Evolutionary conservation across 1,140 invertebrate species (phyloP).

Genomic region (Drosophila sulfurigaster): DNA sequence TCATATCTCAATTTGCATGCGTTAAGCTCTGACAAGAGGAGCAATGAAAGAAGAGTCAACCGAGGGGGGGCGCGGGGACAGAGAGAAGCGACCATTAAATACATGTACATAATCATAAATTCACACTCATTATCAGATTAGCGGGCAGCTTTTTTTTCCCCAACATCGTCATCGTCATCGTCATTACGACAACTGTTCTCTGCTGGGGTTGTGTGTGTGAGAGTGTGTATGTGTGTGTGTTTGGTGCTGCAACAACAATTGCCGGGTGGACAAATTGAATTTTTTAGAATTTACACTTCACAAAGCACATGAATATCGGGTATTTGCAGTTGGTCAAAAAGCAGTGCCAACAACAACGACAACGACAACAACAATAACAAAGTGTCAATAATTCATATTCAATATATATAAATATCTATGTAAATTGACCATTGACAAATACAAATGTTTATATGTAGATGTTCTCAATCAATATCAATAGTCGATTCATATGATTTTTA

Average conservation of each 20-base stretch:
- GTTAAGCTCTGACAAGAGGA: conserved; percentile 43
- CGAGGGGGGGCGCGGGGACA: not conserved
- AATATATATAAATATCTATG: too few relatives aligned
- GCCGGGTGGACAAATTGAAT: conserved; percentile 63
- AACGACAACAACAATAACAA: not conserved
- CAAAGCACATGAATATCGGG: too few relatives aligned
- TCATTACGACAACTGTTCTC: too few relatives aligned
- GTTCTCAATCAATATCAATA: too few relatives aligned
- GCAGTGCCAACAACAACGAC: not conserved
- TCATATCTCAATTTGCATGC: conserved; percentile 75
- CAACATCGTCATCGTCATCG: not conserved
- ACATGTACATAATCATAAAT: conserved; percentile 80
- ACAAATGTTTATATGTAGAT: too few relatives aligned
- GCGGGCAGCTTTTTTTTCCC: conserved; percentile 35
- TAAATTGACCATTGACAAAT: too few relatives aligned
- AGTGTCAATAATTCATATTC: not conserved
- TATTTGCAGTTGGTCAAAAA: too few relatives aligned
- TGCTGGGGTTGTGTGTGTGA: too few relatives aligned
- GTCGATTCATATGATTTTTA: too few relatives aligned
- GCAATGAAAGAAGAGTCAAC: not conserved
- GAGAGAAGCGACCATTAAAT: conserved; percentile 61
- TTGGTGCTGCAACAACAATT: conserved; percentile 21
- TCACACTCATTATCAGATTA: conserved; percentile 82
- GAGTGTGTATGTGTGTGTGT: too few relatives aligned
- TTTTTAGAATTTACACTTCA: conserved; percentile 51